A percentile compares a stretch with the other conserved stretches of the same genome.
phyloP scores from a whole-genome alignment of 2,888 invertebrate genomes.

The Polydrusus tereticollis region DNA sequence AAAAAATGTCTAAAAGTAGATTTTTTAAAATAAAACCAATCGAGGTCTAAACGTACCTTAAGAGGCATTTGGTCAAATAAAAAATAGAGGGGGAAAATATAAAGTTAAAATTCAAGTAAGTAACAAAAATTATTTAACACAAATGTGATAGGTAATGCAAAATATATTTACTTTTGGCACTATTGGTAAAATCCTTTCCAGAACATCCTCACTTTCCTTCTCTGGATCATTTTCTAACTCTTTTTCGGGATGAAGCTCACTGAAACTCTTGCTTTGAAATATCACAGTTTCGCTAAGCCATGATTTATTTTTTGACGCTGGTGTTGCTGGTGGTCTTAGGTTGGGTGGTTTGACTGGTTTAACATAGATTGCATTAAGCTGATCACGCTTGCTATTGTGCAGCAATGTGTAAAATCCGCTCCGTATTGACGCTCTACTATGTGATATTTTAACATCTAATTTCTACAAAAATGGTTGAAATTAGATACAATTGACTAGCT shows the following conservation, averaged over 20 bases:
- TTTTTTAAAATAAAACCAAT: too few species aligned
- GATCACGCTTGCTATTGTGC: constrained; percentile 62
- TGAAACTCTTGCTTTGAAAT: constrained; percentile 43
- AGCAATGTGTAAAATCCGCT: constrained; percentile 72
- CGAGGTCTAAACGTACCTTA: too few species aligned
- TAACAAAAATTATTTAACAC: too few species aligned
- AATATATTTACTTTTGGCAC: constrained; percentile 79
- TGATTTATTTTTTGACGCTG: not conserved
- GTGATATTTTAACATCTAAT: constrained; percentile 74
- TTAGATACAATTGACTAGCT: not conserved
- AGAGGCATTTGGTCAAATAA: too few species aligned
- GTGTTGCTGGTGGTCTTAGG: not conserved
- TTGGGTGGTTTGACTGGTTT: not conserved
- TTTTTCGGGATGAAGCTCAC: constrained; percentile 26
- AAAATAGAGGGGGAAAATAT: too few species aligned
- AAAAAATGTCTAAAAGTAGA: too few species aligned
- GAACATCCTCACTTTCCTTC: constrained; percentile 65
- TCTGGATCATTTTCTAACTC: constrained; percentile 13
- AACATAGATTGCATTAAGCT: not conserved
- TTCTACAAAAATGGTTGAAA: constrained; percentile 69
- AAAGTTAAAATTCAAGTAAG: too few species aligned
- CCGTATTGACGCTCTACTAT: constrained; percentile 71
- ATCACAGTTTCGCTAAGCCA: constrained; percentile 11
- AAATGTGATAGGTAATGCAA: not conserved
- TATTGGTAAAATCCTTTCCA: constrained; percentile 79